Evolutionary conservation across 2,888 invertebrate genomes (phyloP).

Genomic region (Sepioteuthis lessoniana): DNA sequence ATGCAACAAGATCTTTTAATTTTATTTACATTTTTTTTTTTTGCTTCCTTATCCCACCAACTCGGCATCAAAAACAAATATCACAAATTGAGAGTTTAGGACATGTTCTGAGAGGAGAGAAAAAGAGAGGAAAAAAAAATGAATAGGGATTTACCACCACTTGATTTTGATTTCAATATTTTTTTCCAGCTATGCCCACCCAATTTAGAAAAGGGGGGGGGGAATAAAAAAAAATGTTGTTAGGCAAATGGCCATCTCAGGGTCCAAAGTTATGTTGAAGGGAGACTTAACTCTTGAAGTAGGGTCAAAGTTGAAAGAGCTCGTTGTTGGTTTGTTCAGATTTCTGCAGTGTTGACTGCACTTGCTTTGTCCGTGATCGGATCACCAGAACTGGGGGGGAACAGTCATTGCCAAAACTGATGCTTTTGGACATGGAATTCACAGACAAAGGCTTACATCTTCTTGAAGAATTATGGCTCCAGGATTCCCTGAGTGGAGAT

Average conservation of each 20-base stretch:
- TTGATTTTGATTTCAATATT: background rate
- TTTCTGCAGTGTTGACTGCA: constrained; percentile 59
- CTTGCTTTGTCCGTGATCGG: constrained; percentile 60
- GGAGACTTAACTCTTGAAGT: background rate
- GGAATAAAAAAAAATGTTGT: too few species aligned
- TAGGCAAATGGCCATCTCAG: background rate
- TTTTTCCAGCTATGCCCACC: background rate
- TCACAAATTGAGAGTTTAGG: background rate
- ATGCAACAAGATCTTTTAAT: background rate
- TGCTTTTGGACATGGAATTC: constrained; percentile 38
- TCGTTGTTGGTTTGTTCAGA: constrained; percentile 61
- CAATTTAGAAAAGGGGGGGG: background rate
- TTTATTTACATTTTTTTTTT: background rate
- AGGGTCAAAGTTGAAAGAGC: constrained; percentile 62
- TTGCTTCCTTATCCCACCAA: background rate
- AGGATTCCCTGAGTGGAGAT: constrained; percentile 10
- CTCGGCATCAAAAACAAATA: background rate
- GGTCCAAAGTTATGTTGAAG: background rate
- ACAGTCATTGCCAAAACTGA: constrained; percentile 24
- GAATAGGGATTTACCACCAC: background rate
- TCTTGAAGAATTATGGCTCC: constrained; percentile 33
- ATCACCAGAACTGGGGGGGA: constrained; percentile 64
- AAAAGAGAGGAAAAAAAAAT: background rate
- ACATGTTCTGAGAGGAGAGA: background rate
- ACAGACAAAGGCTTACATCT: background rate